Conservation (phyloP, 2,113 vertebrate species). For the Muscicapa adusta region DNA sequence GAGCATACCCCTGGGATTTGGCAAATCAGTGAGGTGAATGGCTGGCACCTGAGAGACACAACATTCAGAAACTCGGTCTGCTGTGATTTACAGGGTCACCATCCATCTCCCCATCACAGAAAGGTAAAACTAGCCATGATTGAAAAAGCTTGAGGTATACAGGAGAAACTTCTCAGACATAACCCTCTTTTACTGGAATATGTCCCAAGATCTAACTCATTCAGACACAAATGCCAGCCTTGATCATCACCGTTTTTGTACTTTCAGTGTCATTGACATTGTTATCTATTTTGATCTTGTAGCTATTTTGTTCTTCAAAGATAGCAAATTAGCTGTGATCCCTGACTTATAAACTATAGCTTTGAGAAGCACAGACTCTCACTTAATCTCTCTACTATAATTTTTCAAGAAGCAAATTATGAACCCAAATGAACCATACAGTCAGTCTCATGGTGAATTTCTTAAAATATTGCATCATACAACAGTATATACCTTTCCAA, state of each 20-base stretch:
- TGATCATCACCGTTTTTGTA: neutral
- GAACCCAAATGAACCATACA: neutral
- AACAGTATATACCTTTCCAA: neutral
- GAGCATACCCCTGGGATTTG: neutral
- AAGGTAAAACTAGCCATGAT: neutral
- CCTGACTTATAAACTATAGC: neutral
- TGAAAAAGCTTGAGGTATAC: neutral
- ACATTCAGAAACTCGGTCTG: neutral
- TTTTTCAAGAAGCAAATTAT: neutral
- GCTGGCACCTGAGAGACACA: neutral
- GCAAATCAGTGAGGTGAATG: neutral
- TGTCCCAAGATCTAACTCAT: neutral
- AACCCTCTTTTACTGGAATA: neutral
- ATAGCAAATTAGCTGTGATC: neutral
- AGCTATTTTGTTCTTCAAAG: neutral
- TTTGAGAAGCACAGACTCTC: neutral
- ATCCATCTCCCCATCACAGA: neutral
- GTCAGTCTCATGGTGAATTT: neutral
- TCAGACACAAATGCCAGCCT: neutral
- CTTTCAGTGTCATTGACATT: neutral
- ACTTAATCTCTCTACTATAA: neutral
- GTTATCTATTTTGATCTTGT: neutral
- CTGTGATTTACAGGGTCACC: neutral
- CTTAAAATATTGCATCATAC: neutral
- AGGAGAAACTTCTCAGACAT: neutral